These are phyloP conservation scores for Drosophila ironensis DNA, from an alignment of 1,140 invertebrate species.

Conservation along the genomic window DNA sequence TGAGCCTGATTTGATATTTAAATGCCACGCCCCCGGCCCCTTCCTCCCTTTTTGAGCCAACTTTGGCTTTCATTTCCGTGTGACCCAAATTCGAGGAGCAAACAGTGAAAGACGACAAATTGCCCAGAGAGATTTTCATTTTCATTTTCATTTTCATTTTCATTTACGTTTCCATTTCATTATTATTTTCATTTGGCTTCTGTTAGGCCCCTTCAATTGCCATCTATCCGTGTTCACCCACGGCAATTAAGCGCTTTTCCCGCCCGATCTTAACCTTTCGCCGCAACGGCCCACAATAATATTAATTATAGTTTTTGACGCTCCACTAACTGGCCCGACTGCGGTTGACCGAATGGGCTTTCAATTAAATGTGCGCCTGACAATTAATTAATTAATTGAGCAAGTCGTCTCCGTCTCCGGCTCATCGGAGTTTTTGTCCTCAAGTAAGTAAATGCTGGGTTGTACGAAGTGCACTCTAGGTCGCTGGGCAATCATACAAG, in stretches of 20 bases:
- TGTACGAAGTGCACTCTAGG: too few relatives aligned
- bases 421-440: too few relatives aligned
- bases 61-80: slow-evolving; percentile 34
- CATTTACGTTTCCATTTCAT: too few relatives aligned
- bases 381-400: slow-evolving; percentile 31
- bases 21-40: background rate
- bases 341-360: slow-evolving; percentile 6
- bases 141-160: too few relatives aligned
- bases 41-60: background rate
- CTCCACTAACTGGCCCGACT: background rate
- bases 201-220: slow-evolving; percentile 31
- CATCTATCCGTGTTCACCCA: slow-evolving; percentile 16
- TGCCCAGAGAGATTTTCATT: background rate
- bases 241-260: slow-evolving; percentile 26
- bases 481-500: too few relatives aligned
- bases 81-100: slow-evolving; percentile 16
- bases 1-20: slow-evolving; percentile 28
- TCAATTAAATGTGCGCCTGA: slow-evolving; percentile 35
- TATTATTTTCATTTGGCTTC: slow-evolving; percentile 20
- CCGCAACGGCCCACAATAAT: slow-evolving; percentile 26
- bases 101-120: slow-evolving; percentile 17
- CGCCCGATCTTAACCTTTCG: slow-evolving; percentile 24
- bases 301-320: slow-evolving; percentile 41
- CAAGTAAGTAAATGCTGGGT: too few relatives aligned
- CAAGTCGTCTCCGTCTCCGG: too few relatives aligned